Base-by-base conservation (phyloP, 2,113 vertebrate genomes). In the Oryzias woworae region DNA sequence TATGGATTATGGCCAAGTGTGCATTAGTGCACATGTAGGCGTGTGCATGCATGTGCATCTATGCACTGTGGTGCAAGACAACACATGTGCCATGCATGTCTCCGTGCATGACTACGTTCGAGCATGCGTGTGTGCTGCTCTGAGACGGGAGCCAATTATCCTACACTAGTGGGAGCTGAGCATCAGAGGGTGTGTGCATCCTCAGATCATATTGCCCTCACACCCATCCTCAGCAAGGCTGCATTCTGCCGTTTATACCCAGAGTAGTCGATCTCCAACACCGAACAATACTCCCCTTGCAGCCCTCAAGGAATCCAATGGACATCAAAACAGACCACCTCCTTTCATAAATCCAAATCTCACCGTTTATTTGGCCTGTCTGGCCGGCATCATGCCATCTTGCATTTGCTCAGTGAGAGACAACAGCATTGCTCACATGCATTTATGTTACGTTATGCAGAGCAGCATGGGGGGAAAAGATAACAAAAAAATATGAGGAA, bases 151-250 rank as follows among this genome's bases (percentile, higher is more conserved):
- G 50, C 23, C 41, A 44, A 62, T 46, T 58, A 62, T 49, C 31
- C 59, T 22, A 56, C 26, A 80, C 64, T 24, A 77, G 72, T 47
- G 73, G 71, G 72, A 72, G 76, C 22, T 73, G 75, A 77, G 77
- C 44, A 58, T 71, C 75, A 71, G 82, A 77, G 82, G 67, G 76
- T 78, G 78, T 78, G 75, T 68, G 75, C 71, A 80, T 83, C 69
- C 61, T 78, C 63, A 75, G 82, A 85, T 88, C 82, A 83, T 85
- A 67, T 78, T 87, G 82, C 78, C 83, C 69, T 80, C 84, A 86
- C 77, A 66, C 82, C 87, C 85, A 84, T 81, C 75, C 73, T 84
- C 72, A 47, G 72, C 70, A 71, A 55, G 48, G 72, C 72, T 73
- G 53, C 69, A 81, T 71, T 80, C 58, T 65, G 52, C 57, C 71